Percentiles rank a stretch among this genome's conserved stretches.
These are phyloP conservation scores for Macrosiphum euphorbiae DNA, from an alignment of 2,888 invertebrate genomes.

Conservation along the genomic window DNA sequence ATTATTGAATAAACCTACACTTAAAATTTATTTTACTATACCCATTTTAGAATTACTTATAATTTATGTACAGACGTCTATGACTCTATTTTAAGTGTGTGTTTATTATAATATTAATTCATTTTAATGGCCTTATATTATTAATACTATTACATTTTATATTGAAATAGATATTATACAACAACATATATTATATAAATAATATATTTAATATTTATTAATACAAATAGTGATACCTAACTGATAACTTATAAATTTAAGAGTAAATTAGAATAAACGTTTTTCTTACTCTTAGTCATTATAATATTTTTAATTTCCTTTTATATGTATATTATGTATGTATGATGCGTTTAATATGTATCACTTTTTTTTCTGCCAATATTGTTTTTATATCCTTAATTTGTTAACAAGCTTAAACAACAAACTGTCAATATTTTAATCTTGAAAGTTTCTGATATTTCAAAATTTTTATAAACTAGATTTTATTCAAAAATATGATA, in stretches of 20 bases:
- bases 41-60: neutral
- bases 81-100: neutral
- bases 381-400: neutral
- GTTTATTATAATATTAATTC: neutral
- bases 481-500: neutral
- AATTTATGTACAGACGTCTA: neutral
- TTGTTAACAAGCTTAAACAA: neutral
- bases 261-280: neutral
- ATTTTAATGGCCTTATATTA: neutral
- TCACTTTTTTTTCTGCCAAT: neutral
- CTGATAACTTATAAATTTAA: neutral
- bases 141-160: neutral
- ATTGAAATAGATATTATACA: neutral
- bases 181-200: neutral
- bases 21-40: neutral
- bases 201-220: neutral
- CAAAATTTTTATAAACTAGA: neutral
- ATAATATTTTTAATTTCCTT: neutral
- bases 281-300: neutral
- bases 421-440: neutral
- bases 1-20: neutral
- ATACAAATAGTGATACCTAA: neutral
- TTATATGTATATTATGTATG: neutral
- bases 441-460: neutral
- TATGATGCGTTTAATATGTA: neutral